These are phyloP conservation scores for Eudyptes chrysolophus DNA, from an alignment of 2,113 vertebrate genomes.

Conservation along the genomic window DNA sequence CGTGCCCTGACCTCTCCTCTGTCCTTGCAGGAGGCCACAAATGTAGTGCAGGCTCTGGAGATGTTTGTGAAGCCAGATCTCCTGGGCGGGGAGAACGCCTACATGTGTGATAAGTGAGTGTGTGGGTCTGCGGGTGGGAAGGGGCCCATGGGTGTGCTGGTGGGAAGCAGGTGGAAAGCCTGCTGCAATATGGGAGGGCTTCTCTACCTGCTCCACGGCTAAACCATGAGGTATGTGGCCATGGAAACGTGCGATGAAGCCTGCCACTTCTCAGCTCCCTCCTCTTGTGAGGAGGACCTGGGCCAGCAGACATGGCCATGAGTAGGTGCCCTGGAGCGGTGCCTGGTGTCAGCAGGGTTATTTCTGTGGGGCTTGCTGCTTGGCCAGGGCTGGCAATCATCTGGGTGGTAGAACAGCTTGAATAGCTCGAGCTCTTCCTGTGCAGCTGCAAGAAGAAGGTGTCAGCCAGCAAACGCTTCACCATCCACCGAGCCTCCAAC, in stretches of 20 bases:
- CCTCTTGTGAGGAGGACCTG: not conserved
- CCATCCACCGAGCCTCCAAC: constrained; percentile 87
- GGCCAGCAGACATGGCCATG: fast-evolving
- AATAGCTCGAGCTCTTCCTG: not conserved
- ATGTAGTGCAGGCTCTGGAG: constrained; percentile 89
- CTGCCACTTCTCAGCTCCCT: not conserved
- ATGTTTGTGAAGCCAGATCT: constrained; percentile 91
- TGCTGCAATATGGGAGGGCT: fast-evolving
- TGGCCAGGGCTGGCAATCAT: not conserved
- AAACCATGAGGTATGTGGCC: fast-evolving
- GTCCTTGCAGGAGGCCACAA: constrained; percentile 82
- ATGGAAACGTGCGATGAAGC: fast-evolving
- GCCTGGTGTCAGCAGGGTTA: not conserved
- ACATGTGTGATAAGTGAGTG: constrained; percentile 93
- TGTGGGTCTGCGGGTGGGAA: fast-evolving
- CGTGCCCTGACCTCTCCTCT: not conserved
- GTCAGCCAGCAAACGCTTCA: constrained; percentile 90
- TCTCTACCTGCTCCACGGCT: fast-evolving
- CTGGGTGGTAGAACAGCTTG: not conserved
- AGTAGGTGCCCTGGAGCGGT: not conserved
- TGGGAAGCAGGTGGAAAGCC: not conserved
- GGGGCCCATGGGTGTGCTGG: fast-evolving
- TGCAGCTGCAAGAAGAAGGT: constrained; percentile 95
- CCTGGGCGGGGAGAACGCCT: constrained; percentile 92
- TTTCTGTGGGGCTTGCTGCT: not conserved